A percentile compares a stretch with the other conserved stretches of the same genome.
These are phyloP conservation scores for Tragelaphus imberbis DNA, from an alignment of 2,113 vertebrate species.

Conservation along the genomic window DNA sequence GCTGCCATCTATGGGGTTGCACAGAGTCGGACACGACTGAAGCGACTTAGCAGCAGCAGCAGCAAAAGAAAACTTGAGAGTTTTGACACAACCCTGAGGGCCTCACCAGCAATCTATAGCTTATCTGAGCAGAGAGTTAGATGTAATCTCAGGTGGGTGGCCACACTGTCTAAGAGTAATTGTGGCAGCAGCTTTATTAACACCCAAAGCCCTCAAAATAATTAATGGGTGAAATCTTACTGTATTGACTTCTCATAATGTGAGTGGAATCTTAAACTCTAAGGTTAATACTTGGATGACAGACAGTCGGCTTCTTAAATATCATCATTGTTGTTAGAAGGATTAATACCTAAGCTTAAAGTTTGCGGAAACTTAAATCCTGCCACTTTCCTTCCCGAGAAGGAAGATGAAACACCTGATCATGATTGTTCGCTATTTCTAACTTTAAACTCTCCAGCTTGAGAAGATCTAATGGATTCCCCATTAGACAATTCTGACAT, in stretches of 20 bases:
- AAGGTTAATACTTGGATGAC: neutral
- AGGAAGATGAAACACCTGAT: neutral
- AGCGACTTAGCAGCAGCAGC: too few relatives aligned
- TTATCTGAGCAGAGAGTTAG: neutral
- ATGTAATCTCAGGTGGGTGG: neutral
- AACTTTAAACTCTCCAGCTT: neutral
- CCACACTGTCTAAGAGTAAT: neutral
- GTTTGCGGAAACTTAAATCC: neutral
- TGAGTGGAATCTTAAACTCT: neutral
- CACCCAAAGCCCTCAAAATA: neutral
- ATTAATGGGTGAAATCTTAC: neutral
- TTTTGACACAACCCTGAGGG: neutral
- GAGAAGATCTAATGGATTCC: neutral
- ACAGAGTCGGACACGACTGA: too few relatives aligned
- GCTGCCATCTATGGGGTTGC: accelerated
- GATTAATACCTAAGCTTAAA: neutral
- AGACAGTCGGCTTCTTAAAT: neutral
- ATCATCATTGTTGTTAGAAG: neutral
- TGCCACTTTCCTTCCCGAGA: neutral
- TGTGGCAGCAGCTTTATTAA: accelerated
- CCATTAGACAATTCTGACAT: neutral
- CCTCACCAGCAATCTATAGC: neutral
- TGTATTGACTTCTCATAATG: neutral
- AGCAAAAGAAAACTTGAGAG: too few relatives aligned
- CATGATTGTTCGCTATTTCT: neutral